Evolutionary conservation across 1,140 invertebrate species (phyloP), one percentile per base, ranked within the genome.

Genomic region (Anoplolepis gracilipes): DNA sequence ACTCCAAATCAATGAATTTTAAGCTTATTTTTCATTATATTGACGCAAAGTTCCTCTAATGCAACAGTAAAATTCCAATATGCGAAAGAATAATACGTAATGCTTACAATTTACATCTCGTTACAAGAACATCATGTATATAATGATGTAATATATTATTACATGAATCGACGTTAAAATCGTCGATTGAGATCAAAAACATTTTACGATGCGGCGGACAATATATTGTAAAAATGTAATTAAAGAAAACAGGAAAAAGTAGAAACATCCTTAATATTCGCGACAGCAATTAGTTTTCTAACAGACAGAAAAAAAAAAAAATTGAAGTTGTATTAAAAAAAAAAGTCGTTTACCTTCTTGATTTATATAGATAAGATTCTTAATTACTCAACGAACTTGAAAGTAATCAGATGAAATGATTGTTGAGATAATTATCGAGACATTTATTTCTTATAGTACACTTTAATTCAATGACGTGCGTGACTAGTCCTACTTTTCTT

Each of bases 161-260:
- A n/a, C n/a, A n/a, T n/a, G n/a, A n/a, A n/a, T n/a, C n/a, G n/a
- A n/a, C n/a, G n/a, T n/a, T n/a, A n/a, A n/a, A n/a, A n/a, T n/a
- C n/a, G n/a, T 42, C 39, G 25, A 22, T 10, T 62, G 33, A 62
- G 10, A 19, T 16, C 36, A 10, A 62, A 30, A 76, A 55, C 22
- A 25, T 16, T 42, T 30, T 16, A 16, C 16, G 3, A 1, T 2
- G 33, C 6, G 33, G 36, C 28, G 22, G 8, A 59, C 3, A 28
- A 30, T 6, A 36, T 4, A 4, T 36, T 28, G 39, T 33, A 22
- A 77, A 62, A 46, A 57, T 30, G 22, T n/a, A n/a, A n/a, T 42
- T 46, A 25, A 39, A 4, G 13, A 13, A 61, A 82, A 73, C 0
- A n/a, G 59, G 36, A 49, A 69, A 59, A 75, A 84, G 69, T 67